A percentile compares a stretch with the other conserved stretches of the same genome.
Evolutionary conservation across 2,888 invertebrate genomes (phyloP).

Genomic region (Diadegma fenestrale): DNA sequence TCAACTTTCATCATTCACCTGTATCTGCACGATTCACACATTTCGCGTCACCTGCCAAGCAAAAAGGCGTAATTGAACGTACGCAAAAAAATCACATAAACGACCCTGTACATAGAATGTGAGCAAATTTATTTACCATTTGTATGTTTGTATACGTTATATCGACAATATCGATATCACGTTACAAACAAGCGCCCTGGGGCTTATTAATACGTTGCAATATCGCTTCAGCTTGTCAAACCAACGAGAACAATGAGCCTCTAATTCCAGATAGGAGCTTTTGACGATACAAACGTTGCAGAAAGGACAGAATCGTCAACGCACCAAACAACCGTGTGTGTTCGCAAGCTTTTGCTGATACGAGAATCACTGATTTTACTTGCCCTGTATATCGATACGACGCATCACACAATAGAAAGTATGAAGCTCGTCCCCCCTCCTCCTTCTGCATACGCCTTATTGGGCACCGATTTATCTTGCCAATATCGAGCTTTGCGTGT

Average conservation of each 20-base stretch:
- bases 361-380: constrained; percentile 52
- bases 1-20: constrained; percentile 40
- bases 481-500: constrained; percentile 6
- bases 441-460: neutral
- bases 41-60: neutral
- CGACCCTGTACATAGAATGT: neutral
- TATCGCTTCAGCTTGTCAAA: constrained; percentile 56
- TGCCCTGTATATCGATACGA: constrained; percentile 58
- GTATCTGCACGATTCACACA: constrained; percentile 54
- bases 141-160: neutral
- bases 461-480: constrained; percentile 22
- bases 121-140: constrained; percentile 7
- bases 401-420: constrained; percentile 37
- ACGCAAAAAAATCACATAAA: neutral
- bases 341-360: constrained; percentile 47
- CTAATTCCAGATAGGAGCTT: constrained; percentile 65
- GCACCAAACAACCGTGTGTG: constrained; percentile 2
- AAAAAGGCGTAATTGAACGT: neutral
- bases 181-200: constrained; percentile 28
- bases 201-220: constrained; percentile 55
- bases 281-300: neutral
- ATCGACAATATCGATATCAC: constrained; percentile 32
- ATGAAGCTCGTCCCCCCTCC: neutral
- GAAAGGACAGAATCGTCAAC: constrained; percentile 13
- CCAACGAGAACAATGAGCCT: constrained; percentile 60